Evolutionary conservation across 2,888 invertebrate genomes (phyloP).

Genomic region (Metallyticus violacea): DNA sequence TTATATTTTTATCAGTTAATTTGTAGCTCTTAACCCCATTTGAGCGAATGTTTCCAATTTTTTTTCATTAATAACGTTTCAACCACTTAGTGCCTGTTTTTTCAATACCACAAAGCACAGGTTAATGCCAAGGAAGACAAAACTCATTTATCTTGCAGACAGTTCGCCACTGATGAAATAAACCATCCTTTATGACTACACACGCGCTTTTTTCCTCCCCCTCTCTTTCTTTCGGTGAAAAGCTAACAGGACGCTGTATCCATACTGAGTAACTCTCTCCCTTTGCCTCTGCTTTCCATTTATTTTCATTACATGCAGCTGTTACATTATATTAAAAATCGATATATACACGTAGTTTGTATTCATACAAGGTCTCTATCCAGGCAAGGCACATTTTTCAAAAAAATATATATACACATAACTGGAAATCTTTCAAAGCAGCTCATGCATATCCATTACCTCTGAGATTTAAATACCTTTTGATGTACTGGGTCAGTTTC

Average conservation of each 20-base stretch:
- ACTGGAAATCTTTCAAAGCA: background rate
- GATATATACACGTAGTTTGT: background rate
- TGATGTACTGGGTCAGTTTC: background rate
- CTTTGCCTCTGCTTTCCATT: background rate
- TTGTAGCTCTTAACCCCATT: no score
- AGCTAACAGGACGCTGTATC: background rate
- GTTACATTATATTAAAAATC: background rate
- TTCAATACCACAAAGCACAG: background rate
- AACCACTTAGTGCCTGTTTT: no score
- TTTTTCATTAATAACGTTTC: no score
- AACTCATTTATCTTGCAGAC: background rate
- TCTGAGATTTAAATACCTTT: background rate
- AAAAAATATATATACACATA: background rate
- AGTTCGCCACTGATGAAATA: background rate
- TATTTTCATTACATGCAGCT: background rate
- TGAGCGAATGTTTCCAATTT: no score
- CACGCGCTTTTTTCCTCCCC: background rate
- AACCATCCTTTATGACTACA: background rate
- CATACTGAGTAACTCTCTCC: background rate
- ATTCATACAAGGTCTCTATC: background rate
- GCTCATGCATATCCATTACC: background rate
- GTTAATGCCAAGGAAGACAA: background rate
- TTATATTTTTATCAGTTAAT: no score
- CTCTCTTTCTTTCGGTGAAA: background rate
- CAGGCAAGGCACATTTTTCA: background rate